Evolutionary conservation across 23 tunicate genomes (phyloP).

Genomic region (Ciona savignyi): DNA sequence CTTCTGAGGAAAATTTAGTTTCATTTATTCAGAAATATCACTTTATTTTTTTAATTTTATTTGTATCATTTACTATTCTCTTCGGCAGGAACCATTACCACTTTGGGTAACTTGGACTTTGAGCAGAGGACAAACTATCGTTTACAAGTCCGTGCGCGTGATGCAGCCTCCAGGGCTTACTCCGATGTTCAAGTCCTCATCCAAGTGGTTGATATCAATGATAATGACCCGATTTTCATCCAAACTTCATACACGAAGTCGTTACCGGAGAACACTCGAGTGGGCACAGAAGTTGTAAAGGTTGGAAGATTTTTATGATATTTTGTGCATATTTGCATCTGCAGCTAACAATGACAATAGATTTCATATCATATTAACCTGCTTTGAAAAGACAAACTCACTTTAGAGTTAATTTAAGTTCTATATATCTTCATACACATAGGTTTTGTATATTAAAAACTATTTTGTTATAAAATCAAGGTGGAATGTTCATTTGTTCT

Average conservation of each 20-base stretch:
- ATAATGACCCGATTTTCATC: constrained; percentile 37
- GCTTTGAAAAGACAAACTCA: no score
- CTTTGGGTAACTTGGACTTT: constrained; percentile 37
- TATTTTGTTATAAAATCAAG: no score
- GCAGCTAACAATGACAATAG: not conserved
- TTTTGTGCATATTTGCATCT: not conserved
- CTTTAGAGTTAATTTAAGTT: no score
- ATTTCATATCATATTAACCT: not conserved
- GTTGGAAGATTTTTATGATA: not conserved
- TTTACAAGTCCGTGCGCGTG: constrained; percentile 31
- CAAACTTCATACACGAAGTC: constrained; percentile 1
- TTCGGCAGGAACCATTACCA: constrained; percentile 30
- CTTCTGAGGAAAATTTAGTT: no score
- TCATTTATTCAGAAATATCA: no score
- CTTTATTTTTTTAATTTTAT: no score
- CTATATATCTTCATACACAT: no score
- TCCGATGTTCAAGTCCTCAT: constrained; percentile 47
- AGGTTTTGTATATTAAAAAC: no score
- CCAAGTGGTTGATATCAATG: constrained; percentile 36
- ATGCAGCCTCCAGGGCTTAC: constrained; percentile 17
- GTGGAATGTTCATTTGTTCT: no score
- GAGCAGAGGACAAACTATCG: constrained; percentile 16
- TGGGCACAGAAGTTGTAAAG: constrained; percentile 19
- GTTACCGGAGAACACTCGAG: constrained; percentile 15
- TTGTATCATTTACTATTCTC: not conserved